Base-by-base conservation (phyloP, 2,797 vertebrate species). In the Gastrophryne carolinensis region DNA sequence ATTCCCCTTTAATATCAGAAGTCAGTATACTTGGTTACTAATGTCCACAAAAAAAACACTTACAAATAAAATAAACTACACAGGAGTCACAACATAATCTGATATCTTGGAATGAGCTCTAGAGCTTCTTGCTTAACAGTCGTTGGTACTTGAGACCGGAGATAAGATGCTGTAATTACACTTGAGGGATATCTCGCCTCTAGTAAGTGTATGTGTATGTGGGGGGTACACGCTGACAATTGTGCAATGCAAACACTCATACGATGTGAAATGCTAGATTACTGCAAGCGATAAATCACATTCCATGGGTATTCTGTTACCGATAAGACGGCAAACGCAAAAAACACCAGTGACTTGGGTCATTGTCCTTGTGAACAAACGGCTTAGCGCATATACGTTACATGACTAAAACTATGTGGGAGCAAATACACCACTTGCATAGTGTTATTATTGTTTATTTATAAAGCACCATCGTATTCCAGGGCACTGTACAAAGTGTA, bases 171-270 rank as follows among this genome's bases (percentile, higher is more conserved):
- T 49, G 17, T 32, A 56, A 64, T 34, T 24, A 56, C 5, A 56
- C 2, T 30, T 34, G 41, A 24, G 21, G 27, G 37, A 23, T 35
- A 17, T 19, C 12, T 54, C n/a, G n/a, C n/a, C n/a, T n/a, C n/a
- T n/a, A n/a, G n/a, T n/a, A n/a, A n/a, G n/a, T n/a, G 37, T 9
- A 41, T 17, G 30, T 70, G 19, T 73, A n/a, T 17, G 2, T 37
- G 19, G 23, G 24, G 23, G 19, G 44, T 21, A 27, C 39, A 26
- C 15, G 52, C 15, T 13, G 19, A n/a, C 32, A 11, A 15, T 67
- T 52, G 44, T 58, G 73, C 35, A 75, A 67, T 37, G 39, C 27
- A 75, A 67, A 67, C 72, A 75, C 53, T 49, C 34, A 13, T 39
- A 12, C 7, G 23, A 6, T 32, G 61, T 19, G 21, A 32, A 19